Conservation (phyloP, 2,888 invertebrate species). For the Scaptomyza caliginosa region DNA sequence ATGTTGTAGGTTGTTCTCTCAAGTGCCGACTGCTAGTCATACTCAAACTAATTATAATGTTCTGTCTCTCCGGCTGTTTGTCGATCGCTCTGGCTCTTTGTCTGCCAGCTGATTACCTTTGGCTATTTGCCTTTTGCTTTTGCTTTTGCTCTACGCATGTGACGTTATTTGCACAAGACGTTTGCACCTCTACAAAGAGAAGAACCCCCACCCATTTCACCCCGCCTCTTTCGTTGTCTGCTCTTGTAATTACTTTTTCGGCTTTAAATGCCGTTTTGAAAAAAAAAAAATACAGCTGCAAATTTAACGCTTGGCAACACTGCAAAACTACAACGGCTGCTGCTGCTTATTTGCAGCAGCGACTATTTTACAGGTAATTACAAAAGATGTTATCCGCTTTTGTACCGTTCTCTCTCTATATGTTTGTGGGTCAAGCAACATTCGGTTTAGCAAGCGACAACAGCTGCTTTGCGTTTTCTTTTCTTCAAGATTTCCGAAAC, state of each 20-base stretch:
- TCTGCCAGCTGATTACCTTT: conserved; percentile 65
- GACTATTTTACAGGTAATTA: conserved; percentile 56
- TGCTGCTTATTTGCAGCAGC: conserved; percentile 28
- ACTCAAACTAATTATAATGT: conserved; percentile 69
- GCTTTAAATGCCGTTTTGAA: conserved; percentile 50
- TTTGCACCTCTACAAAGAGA: conserved; percentile 54
- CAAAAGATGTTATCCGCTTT: conserved; percentile 56
- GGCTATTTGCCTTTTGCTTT: conserved; percentile 56
- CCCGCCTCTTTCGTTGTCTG: background rate
- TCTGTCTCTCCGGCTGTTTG: conserved; percentile 14
- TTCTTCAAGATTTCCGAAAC: background rate
- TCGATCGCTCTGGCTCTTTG: conserved; percentile 31
- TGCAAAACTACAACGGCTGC: conserved; percentile 18
- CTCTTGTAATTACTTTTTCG: conserved; percentile 7
- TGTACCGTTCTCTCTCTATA: conserved; percentile 18
- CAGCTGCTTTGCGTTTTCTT: conserved; percentile 5
- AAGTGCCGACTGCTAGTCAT: conserved; percentile 54
- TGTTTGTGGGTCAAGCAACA: conserved; percentile 49
- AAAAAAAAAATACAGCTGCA: too few relatives aligned
- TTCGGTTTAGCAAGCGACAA: conserved; percentile 4
- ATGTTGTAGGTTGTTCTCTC: conserved; percentile 32
- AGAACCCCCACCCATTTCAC: background rate
- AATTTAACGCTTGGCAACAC: conserved; percentile 55
- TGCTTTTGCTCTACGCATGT: conserved; percentile 18
- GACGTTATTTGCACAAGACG: conserved; percentile 23